Base-by-base conservation (phyloP, 92 coral and sea anemone genomes). In the Phenganax subtilis region DNA sequence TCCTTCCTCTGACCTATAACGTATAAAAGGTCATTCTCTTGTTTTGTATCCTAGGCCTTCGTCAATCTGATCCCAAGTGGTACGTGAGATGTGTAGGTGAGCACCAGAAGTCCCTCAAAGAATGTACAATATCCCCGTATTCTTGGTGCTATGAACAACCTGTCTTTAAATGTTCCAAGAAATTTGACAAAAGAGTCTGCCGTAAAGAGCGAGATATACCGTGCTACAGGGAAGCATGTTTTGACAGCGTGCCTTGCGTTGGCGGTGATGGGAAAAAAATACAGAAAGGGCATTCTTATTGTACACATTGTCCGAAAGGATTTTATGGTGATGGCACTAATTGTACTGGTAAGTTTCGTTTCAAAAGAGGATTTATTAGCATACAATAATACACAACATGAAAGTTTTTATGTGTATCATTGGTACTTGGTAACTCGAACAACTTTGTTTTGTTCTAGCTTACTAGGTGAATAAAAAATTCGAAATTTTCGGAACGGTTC, bases 301-400 rank as follows among this genome's bases (percentile, higher is more conserved):
- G 98, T 85, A 57, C 87, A 28, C 87, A 89, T 67, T 94, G 98
- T 47, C 96, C 97, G 12, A 84, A 71, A 47, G 83, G 88, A 12
- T 86, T 78, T 17, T 69, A 86, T 20, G 98, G 98, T 0, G 94
- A 94, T 55, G 98, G 98, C 6, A 79, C 65, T 37, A 80, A 77
- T 15, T 94, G 98, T 77, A 80, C 92, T 88, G 87, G 98, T 94
- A 81, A 47, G 60, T 44, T 27, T 78, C 8, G 9, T 9, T 11
- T 30, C 0, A 17, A 28, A 3, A 44, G 71, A 17, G 31, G 71
- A 2, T 6, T 11, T 17, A 65, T 65, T 17, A 17, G 10, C 1
- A 9, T 65, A 11, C 31, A 28, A 6, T 65, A 6, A 11, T 6
- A 17, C 11, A 17, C 31, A 9, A 65, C 71, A 65, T 17, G 71